Percentiles rank a stretch among this genome's conserved stretches.
Evolutionary conservation across 2,113 vertebrate genomes (phyloP).

Genomic region (Rhegmatorhina hoffmannsi): DNA sequence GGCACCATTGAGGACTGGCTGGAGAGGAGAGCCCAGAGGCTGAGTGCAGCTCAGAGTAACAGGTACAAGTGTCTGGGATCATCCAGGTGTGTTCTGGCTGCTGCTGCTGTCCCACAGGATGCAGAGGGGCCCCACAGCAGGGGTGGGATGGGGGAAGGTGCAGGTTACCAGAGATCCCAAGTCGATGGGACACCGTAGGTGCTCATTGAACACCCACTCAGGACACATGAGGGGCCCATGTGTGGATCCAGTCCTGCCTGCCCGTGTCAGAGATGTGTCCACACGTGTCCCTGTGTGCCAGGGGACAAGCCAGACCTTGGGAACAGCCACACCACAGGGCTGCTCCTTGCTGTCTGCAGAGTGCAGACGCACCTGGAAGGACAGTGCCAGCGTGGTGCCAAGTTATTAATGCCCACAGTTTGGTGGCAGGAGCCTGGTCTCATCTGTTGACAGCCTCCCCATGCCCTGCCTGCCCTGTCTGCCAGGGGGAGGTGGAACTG

Average conservation of each 20-base stretch:
- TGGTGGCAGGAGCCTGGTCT: neutral
- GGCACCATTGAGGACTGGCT: constrained; percentile 87
- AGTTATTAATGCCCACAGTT: neutral
- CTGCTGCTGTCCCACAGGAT: fast-evolving
- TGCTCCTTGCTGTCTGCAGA: neutral
- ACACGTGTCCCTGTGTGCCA: fast-evolving
- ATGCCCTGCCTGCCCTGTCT: neutral
- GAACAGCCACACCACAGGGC: neutral
- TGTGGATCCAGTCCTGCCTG: neutral
- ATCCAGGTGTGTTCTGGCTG: neutral
- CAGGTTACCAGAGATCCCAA: neutral
- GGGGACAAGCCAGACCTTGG: neutral
- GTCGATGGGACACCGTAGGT: neutral
- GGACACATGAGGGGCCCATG: fast-evolving
- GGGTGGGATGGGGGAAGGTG: neutral
- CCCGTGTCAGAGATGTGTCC: fast-evolving
- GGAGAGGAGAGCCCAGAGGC: constrained; percentile 83
- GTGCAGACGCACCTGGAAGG: neutral
- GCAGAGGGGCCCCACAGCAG: neutral
- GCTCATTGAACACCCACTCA: too few species aligned
- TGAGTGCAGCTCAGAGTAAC: constrained; percentile 66
- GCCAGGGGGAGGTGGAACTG: neutral
- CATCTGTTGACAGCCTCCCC: constrained; percentile 1
- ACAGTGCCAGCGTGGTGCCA: neutral
- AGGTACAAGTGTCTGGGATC: constrained; percentile 71